phyloP scores from a whole-genome alignment of 2,888 invertebrate genomes.

The Hypselothyrea guttata region DNA sequence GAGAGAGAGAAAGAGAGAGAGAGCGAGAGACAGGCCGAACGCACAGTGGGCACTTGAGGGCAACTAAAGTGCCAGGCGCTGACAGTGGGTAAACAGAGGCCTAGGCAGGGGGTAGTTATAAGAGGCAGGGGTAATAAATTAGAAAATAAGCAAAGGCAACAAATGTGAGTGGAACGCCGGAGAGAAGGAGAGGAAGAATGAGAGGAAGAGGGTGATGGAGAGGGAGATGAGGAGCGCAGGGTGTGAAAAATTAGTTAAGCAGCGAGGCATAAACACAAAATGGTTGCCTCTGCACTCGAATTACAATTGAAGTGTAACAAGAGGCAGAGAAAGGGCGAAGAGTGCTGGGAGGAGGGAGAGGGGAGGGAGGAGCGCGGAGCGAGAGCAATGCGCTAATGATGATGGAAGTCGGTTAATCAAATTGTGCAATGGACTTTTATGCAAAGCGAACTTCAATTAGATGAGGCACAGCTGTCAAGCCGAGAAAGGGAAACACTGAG shows the following conservation, averaged over 20 bases:
- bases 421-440: constrained; percentile 49
- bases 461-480: constrained; percentile 46
- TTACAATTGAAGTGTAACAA: constrained; percentile 68
- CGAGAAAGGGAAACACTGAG: too few relatives aligned
- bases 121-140: constrained; percentile 37
- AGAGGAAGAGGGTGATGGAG: background rate
- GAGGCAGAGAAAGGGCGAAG: constrained; percentile 28
- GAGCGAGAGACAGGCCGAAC: too few relatives aligned
- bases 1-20: too few relatives aligned
- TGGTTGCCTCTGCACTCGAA: constrained; percentile 50
- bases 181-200: background rate
- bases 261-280: constrained; percentile 24
- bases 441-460: constrained; percentile 72
- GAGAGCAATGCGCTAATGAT: constrained; percentile 72
- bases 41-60: background rate
- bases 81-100: constrained; percentile 37
- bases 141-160: constrained; percentile 26
- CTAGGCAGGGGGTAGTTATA: background rate
- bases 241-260: constrained; percentile 60
- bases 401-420: constrained; percentile 74
- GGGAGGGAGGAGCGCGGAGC: constrained; percentile 8
- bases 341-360: constrained; percentile 3
- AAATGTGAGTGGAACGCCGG: background rate
- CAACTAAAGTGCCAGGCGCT: too few relatives aligned
- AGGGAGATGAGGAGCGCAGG: constrained; percentile 18